Conservation (phyloP, 35 echinoderm and acorn worm genomes). For the Hemicentrotus pulcherrimus region DNA sequence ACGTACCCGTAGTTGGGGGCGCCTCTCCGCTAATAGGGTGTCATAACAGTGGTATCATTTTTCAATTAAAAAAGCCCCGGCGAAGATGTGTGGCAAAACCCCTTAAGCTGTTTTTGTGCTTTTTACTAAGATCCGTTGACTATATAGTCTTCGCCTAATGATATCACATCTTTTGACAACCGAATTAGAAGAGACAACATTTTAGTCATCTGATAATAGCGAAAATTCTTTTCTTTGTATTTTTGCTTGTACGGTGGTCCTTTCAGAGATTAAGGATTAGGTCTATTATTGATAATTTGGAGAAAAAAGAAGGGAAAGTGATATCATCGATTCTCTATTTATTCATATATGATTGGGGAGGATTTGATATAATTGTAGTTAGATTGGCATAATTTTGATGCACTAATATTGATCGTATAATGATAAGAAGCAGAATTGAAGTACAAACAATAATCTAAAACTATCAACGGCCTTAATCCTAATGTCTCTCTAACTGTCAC, state of each 20-base stretch:
- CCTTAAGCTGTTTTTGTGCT: background rate
- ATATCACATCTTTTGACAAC: background rate
- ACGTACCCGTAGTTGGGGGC: conserved; percentile 22
- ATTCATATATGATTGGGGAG: too few relatives aligned
- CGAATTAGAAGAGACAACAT: background rate
- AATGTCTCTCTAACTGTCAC: background rate
- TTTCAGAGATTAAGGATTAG: background rate
- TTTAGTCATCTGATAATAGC: background rate
- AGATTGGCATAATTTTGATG: background rate
- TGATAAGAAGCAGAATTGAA: background rate
- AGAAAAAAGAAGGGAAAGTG: background rate
- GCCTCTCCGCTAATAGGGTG: conserved; percentile 18
- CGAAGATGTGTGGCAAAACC: conserved; percentile 5
- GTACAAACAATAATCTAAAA: background rate
- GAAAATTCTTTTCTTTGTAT: too few relatives aligned
- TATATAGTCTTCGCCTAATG: background rate
- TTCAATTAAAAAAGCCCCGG: conserved; percentile 22
- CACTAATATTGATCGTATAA: background rate
- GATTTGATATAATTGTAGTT: too few relatives aligned
- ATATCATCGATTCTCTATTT: too few relatives aligned
- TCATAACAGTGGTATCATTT: conserved; percentile 44
- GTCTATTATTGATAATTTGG: background rate
- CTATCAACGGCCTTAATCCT: background rate
- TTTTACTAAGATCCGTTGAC: background rate
- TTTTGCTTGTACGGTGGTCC: too few relatives aligned